Base-by-base conservation (phyloP, 2,113 vertebrate species). In the Saccopteryx bilineata region DNA sequence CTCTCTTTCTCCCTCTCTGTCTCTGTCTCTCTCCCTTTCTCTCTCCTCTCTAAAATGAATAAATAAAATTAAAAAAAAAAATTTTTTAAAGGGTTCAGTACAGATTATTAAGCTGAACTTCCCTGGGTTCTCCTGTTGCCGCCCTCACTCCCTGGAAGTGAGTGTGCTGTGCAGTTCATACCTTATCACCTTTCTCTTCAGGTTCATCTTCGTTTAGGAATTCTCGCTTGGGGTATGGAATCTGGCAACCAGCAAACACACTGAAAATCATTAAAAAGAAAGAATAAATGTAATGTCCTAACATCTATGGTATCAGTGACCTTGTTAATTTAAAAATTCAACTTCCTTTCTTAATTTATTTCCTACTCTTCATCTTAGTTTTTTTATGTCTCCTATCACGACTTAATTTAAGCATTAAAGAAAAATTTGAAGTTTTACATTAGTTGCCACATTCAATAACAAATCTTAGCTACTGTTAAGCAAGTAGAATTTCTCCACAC, bases 231-330 rank as follows among this genome's bases (percentile, higher is more conserved):
- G 99, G 99, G 96, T 99, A 99, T 0, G 99, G 99, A 98, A 99
- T 99, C 98, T 99, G 99, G 98, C 99, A 99, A 78, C 99, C 99
- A 96, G 99, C 99, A 98, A 99, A 99, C 81, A 99, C 99, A 98
- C 99, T 99, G 80, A 60, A 98, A 98, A 87, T 93, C 33, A 98
- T 90, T 31, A 93, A 91, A 96, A 74, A 39, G 56, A 85, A 71
- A 72, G 75, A 94, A n/a, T n/a, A 93, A 2, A n/a, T 14, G 56
- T 86, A 54, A 97, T 79, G 69, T 79, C 19, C 28, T 85, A 87
- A 87, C 93, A n/a, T 54, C 54, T 46, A 61, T 5, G n/a, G 10
- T n/a, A 94, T 86, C 81, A 83, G 5, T 82, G 68, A 71, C 88
- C 74, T 48, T 60, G 14, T 72, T 76, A 96, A 75, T 82, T 84